Base-by-base conservation (phyloP, 2,113 vertebrate species). In the Channa maculata region DNA sequence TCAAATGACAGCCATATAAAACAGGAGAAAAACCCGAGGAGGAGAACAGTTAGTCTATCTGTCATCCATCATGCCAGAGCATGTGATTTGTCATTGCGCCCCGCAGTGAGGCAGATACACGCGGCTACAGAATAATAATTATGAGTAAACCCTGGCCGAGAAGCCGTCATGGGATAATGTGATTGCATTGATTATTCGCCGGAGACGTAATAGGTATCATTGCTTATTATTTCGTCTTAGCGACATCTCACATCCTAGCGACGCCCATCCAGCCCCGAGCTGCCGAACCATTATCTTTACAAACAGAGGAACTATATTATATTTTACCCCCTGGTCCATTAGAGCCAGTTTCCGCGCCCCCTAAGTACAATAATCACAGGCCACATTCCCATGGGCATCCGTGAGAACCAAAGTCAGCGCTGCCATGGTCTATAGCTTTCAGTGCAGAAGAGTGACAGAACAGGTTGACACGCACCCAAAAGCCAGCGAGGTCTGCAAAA, bases 331-430 rank as follows among this genome's bases (percentile, higher is more conserved):
- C 63, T 65, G 36, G 39, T 75, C 82, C 84, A 36, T 72, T 65
- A 66, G 74, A 60, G 77, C 71, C 77, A 55, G 64, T 82, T 79
- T 81, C 55, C 53, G 61, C 72, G n/a, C 66, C 54, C 60, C 44
- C 52, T 55, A 80, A 80, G 71, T 79, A 37, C 58, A 80, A 77
- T 58, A 68, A 83, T 79, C 69, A 54, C 76, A 90, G 88, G 91
- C 89, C 87, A 91, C 90, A 89, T 91, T 91, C 90, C 91, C 91
- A 87, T 88, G 88, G 86, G 87, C 80, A 88, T 83, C 85, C 81
- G 80, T 73, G 87, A 85, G 86, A 88, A 84, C 67, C 86, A 48
- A 72, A 84, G 86, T 80, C 79, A 53, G 77, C 70, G 60, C 74
- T 54, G 73, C 78, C 59, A 3, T 46, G 24, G 24, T 24, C 24